These are phyloP conservation scores for Lacerta agilis DNA, from an alignment of 2,797 vertebrate species.

Conservation along the genomic window DNA sequence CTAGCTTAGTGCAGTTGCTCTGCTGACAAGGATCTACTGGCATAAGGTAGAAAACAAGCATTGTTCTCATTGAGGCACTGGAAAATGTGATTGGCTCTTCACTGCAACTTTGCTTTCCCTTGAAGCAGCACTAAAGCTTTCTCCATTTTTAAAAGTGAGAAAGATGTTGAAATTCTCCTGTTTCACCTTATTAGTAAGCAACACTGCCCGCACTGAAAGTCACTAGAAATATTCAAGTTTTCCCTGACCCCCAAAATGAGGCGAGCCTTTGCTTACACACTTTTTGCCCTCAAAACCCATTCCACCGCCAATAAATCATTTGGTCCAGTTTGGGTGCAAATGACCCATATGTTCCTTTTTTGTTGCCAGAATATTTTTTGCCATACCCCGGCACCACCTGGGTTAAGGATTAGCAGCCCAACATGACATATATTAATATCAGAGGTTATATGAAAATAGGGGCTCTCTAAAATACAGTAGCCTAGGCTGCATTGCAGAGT, in stretches of 20 bases:
- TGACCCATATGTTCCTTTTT: not conserved
- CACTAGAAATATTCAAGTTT: not conserved
- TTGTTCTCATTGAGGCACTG: no score
- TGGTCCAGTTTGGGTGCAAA: not conserved
- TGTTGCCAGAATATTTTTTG: not conserved
- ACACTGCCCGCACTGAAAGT: no score
- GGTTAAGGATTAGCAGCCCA: not conserved
- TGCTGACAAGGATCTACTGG: not conserved
- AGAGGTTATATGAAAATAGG: not conserved
- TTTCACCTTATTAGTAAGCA: no score
- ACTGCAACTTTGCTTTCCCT: not conserved
- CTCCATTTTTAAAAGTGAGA: no score
- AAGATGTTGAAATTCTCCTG: not conserved
- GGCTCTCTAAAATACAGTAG: not conserved
- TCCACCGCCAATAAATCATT: not conserved
- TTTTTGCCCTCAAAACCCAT: not conserved
- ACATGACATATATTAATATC: not conserved
- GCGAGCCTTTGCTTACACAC: not conserved
- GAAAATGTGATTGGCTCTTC: no score
- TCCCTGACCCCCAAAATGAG: not conserved
- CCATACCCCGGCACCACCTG: not conserved
- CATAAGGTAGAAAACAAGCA: not conserved
- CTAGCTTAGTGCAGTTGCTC: not conserved
- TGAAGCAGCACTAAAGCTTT: not conserved
- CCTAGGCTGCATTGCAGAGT: not conserved